A percentile compares a stretch with the other conserved stretches of the same genome.
phyloP scores from a whole-genome alignment of 1,140 invertebrate genomes.

The Drosophila erecta region DNA sequence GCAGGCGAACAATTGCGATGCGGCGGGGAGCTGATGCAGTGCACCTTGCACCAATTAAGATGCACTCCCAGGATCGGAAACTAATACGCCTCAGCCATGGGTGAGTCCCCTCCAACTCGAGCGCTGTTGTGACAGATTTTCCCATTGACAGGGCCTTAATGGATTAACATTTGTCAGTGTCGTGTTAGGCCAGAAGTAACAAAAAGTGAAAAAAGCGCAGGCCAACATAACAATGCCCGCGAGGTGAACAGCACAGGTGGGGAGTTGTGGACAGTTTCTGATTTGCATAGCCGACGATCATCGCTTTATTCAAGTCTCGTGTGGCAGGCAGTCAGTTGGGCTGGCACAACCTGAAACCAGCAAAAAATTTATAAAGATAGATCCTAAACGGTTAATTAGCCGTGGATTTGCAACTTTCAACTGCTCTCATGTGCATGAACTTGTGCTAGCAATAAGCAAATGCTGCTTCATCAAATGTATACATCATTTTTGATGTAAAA shows the following conservation, averaged over 20 bases:
- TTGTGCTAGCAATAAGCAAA: too few relatives aligned
- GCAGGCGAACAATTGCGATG: slow-evolving; percentile 21
- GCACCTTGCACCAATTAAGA: slow-evolving; percentile 51
- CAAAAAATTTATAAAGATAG: too few relatives aligned
- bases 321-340: too few relatives aligned
- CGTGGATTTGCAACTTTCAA: too few relatives aligned
- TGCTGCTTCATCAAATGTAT: too few relatives aligned
- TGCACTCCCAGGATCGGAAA: slow-evolving; percentile 6
- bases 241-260: slow-evolving; percentile 16
- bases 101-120: background rate
- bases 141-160: slow-evolving; percentile 84
- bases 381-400: too few relatives aligned
- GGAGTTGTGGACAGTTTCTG: slow-evolving; percentile 28
- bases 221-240: slow-evolving; percentile 59
- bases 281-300: slow-evolving; percentile 36
- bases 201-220: background rate
- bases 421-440: too few relatives aligned
- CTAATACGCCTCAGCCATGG: slow-evolving; percentile 27
- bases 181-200: slow-evolving; percentile 64
- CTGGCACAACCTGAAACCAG: too few relatives aligned
- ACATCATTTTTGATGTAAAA: too few relatives aligned
- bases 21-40: slow-evolving; percentile 4
- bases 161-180: slow-evolving; percentile 84
- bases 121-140: slow-evolving; percentile 79
- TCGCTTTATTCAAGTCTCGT: slow-evolving; percentile 4